These are phyloP conservation scores for Cynodonichthys magdalenae DNA, from an alignment of 2,797 vertebrate genomes.

Conservation along the genomic window DNA sequence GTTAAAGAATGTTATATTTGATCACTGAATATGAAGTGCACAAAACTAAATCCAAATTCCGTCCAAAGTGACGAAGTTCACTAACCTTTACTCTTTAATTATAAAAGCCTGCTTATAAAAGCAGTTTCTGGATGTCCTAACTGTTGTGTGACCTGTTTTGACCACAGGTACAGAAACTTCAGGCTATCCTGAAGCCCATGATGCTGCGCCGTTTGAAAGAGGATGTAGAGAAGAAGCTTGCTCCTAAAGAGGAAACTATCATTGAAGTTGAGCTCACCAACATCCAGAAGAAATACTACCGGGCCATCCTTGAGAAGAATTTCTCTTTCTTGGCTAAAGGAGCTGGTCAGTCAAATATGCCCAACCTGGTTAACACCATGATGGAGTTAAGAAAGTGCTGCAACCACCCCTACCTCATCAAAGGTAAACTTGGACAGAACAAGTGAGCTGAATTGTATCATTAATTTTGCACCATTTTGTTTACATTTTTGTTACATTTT, in stretches of 20 bases:
- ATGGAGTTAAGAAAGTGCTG: constrained; percentile 99
- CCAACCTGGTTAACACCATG: constrained; percentile 98
- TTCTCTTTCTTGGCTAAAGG: constrained; percentile 98
- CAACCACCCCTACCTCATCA: constrained; percentile 99
- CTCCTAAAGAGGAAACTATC: constrained; percentile 98
- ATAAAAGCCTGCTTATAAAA: neutral
- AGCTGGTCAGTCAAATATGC: constrained; percentile 95
- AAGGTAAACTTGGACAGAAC: constrained; percentile 65
- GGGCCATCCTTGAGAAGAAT: constrained; percentile 97
- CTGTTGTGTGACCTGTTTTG: constrained; percentile 27
- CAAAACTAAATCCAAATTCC: no score
- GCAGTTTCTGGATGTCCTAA: neutral
- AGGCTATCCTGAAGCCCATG: constrained; percentile 98
- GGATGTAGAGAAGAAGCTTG: constrained; percentile 98
- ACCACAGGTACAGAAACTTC: constrained; percentile 94
- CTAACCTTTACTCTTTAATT: no score
- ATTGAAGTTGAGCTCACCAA: constrained; percentile 99
- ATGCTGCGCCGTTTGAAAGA: constrained; percentile 97
- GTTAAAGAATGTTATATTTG: no score
- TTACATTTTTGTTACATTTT: no score
- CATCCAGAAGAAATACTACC: constrained; percentile 99
- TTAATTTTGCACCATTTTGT: no score
- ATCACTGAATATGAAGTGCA: no score
- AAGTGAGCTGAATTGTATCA: neutral
- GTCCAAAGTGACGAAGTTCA: no score